Conservation (phyloP, 2,888 invertebrate species). For the Morinoia aosen region DNA sequence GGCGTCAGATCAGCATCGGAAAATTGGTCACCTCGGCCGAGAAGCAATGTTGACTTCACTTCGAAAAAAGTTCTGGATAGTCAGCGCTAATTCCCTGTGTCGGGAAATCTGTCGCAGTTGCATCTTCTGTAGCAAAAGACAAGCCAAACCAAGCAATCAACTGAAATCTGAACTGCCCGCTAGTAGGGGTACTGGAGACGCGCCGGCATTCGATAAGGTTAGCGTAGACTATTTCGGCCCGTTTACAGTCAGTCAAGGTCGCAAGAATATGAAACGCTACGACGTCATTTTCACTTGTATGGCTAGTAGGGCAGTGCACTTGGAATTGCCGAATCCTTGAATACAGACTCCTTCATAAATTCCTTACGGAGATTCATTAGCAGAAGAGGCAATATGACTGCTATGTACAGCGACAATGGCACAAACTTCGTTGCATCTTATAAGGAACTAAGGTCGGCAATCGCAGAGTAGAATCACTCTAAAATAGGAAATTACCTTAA, state of each 20-base stretch:
- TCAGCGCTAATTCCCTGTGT: background rate
- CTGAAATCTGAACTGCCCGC: background rate
- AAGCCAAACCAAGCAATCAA: background rate
- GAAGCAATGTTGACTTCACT: background rate
- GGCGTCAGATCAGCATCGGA: background rate
- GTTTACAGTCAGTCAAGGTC: background rate
- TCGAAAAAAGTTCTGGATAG: background rate
- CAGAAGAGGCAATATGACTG: slow-evolving; percentile 8
- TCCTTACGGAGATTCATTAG: slow-evolving; percentile 12
- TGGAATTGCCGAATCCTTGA: slow-evolving; percentile 27
- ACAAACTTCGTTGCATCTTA: slow-evolving; percentile 45
- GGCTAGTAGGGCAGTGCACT: background rate
- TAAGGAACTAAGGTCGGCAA: background rate
- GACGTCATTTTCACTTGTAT: slow-evolving; percentile 33
- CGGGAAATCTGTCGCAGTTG: background rate
- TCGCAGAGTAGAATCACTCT: slow-evolving; percentile 21
- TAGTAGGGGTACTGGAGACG: background rate
- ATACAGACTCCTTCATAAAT: slow-evolving; percentile 35
- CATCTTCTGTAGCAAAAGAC: background rate
- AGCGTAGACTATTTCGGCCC: slow-evolving; percentile 49
- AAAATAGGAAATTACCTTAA: background rate
- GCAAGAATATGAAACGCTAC: slow-evolving; percentile 24
- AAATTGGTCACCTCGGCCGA: background rate
- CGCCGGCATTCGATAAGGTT: background rate
- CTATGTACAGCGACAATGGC: slow-evolving; percentile 41